Conservation (phyloP, 2,888 invertebrate genomes). For the Phoronis australis region DNA sequence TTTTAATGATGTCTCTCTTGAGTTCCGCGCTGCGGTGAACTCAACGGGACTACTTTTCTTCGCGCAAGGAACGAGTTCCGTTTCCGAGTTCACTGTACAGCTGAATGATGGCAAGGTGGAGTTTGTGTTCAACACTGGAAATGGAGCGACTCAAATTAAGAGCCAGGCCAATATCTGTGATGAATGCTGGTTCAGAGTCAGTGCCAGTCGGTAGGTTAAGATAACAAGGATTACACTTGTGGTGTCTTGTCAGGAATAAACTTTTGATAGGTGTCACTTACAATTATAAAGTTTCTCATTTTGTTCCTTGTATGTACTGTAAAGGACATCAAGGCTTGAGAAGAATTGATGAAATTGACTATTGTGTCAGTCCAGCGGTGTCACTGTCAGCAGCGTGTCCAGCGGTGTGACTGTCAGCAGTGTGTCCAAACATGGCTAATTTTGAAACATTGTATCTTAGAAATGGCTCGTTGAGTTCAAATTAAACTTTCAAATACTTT, state of each 20-base stretch:
- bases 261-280: constrained; percentile 7
- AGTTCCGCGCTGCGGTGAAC: constrained; percentile 13
- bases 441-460: too few species aligned
- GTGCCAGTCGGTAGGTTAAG: constrained; percentile 23
- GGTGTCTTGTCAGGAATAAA: too few species aligned
- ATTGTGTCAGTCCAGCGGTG: too few species aligned
- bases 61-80: constrained; percentile 16
- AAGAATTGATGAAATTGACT: too few species aligned
- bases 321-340: not conserved
- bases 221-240: not conserved
- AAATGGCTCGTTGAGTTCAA: too few species aligned
- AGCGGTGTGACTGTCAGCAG: too few species aligned
- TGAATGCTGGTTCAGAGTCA: constrained; percentile 24
- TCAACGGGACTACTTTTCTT: constrained; percentile 21
- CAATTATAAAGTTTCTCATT: too few species aligned
- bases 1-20: constrained; percentile 18
- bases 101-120: constrained; percentile 16
- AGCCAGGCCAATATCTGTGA: constrained; percentile 14
- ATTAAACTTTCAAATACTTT: too few species aligned
- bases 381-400: too few species aligned
- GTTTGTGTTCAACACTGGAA: constrained; percentile 19
- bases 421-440: too few species aligned
- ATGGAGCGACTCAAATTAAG: constrained; percentile 3
- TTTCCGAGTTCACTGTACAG: constrained; percentile 18
- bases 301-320: not conserved